Base-by-base conservation (phyloP, 2,888 invertebrate species). In the Caenorhabditis sp. region DNA sequence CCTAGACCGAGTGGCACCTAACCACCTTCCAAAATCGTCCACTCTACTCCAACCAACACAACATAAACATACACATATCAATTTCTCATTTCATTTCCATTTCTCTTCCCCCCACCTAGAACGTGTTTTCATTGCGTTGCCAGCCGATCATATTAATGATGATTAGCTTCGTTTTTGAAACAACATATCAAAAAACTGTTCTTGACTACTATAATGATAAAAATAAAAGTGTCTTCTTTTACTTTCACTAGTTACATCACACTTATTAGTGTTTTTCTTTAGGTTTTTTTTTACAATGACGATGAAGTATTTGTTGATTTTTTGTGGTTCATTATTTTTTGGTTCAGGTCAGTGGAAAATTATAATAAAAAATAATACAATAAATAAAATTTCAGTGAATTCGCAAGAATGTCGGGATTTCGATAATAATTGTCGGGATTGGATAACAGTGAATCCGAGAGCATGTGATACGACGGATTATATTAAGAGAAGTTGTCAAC, bases 391-490 rank as follows among this genome's bases (percentile, higher is more conserved):
- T 56, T 26, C 56, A 27, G 56, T 7, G 27, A n/a, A 1, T 36
- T 4, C 17, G 36, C 14, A 70, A 57, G 52, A 65, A 17, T 80
- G 80, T 59, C 76, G 80, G n/a, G 80, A 80, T 63, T 70, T 62
- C 53, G 80, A 80, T 60, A 72, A 72, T 50, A 85, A 85, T 59
- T 86, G 86, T 65, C 79, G 81, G 8, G 86, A 86, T 65, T 86
- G 86, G 86, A 83, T 81, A 27, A 71, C 80, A 27, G 76, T 77
- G 0, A 83, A 85, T 69, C 76, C 77, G 23, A 70, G 64, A 43
- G 64, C 80, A 27, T 85, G 85, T 59, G 75, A 74, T 36, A 70
- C 77, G 10, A 86, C 85, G 1, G 84, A 82, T 23, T 86, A 86
- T 67, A 85, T 86, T 52, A 76, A 76, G 56, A 75, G 67, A 52